Percentiles rank a stretch among this genome's conserved stretches.
Conservation (phyloP, 2,113 vertebrate species). For the Rhinopomastus cyanomelas region DNA sequence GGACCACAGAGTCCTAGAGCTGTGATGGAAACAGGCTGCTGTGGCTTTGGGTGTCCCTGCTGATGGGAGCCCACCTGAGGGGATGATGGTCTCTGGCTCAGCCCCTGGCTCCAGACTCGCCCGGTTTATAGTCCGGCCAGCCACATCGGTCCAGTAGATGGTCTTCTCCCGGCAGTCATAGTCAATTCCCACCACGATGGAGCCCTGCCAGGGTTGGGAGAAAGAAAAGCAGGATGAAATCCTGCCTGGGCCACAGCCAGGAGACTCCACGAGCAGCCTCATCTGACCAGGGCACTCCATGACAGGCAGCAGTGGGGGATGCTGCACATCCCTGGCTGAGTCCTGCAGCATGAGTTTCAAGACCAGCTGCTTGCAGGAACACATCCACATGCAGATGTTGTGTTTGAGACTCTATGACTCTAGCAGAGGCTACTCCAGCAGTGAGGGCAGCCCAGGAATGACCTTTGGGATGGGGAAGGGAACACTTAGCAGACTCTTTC, state of each 20-base stretch:
- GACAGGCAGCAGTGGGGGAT: background rate
- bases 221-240: background rate
- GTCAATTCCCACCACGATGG: constrained; percentile 93
- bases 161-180: constrained; percentile 89
- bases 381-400: background rate
- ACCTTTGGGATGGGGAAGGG: background rate
- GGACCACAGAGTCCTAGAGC: background rate
- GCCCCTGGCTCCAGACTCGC: constrained; percentile 81
- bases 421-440: background rate
- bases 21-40: accelerated
- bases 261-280: background rate
- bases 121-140: constrained; percentile 87
- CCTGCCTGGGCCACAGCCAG: background rate
- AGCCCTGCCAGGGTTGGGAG: constrained; percentile 78
- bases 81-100: constrained; percentile 88
- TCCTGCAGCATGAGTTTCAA: background rate
- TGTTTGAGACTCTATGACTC: background rate
- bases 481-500: background rate
- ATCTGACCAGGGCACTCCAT: background rate
- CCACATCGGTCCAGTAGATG: constrained; percentile 95
- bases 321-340: background rate
- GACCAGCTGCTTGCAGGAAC: background rate
- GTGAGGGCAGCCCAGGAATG: background rate
- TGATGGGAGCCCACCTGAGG: constrained; percentile 75
- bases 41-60: background rate